Evolutionary conservation across 2,797 vertebrate genomes (phyloP).

Genomic region (Sebastes matsubarae): DNA sequence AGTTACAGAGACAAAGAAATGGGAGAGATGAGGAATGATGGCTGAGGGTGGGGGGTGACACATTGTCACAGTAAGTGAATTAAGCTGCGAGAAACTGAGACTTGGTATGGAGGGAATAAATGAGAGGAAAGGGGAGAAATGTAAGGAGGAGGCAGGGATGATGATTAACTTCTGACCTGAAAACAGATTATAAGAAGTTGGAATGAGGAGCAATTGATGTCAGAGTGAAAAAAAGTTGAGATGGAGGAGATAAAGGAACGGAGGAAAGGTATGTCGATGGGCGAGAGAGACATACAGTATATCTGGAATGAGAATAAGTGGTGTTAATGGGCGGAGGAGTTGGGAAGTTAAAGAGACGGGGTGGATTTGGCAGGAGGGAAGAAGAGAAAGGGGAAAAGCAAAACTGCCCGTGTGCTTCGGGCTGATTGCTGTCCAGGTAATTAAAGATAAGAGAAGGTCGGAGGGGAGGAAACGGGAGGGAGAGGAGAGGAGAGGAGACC

Average conservation of each 20-base stretch:
- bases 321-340: neutral
- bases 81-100: slow-evolving; percentile 14
- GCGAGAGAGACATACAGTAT: neutral
- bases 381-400: neutral
- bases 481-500: neutral
- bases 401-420: neutral
- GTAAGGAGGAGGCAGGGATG: slow-evolving; percentile 6
- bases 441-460: slow-evolving; percentile 27
- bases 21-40: slow-evolving; percentile 5
- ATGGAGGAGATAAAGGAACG: slow-evolving; percentile 14
- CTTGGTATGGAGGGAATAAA: slow-evolving; percentile 14
- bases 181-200: slow-evolving; percentile 45
- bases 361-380: neutral
- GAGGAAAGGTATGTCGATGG: neutral
- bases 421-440: slow-evolving; percentile 42
- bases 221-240: slow-evolving; percentile 3
- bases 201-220: slow-evolving; percentile 23
- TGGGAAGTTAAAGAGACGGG: neutral
- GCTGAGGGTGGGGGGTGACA: slow-evolving; percentile 1
- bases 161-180: slow-evolving; percentile 49
- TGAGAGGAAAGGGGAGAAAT: neutral
- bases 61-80: slow-evolving; percentile 37
- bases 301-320: neutral
- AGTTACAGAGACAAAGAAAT: neutral
- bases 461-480: neutral